Conservation (phyloP, 2,113 vertebrate species). For the Rhea pennata region DNA sequence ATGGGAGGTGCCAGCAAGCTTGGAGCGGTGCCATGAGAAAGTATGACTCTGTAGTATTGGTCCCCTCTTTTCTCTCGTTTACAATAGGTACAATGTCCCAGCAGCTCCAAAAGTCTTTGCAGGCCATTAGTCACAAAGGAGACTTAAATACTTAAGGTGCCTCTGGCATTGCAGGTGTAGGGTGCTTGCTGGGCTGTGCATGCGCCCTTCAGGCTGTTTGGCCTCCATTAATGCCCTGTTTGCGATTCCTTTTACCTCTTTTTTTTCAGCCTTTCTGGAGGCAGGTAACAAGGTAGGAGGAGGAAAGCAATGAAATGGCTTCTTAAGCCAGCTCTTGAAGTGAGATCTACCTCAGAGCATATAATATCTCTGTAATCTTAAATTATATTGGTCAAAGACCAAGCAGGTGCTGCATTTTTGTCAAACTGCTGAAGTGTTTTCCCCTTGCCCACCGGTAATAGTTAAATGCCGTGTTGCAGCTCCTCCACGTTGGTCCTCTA, state of each 20-base stretch:
- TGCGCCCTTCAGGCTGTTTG: not conserved
- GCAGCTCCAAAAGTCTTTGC: not conserved
- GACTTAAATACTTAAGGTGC: not conserved
- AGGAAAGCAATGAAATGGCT: not conserved
- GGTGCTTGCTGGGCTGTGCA: not conserved
- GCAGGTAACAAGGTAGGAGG: not conserved
- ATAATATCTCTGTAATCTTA: rapidly evolving
- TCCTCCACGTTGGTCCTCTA: not conserved
- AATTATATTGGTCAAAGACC: rapidly evolving
- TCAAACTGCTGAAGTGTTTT: not conserved
- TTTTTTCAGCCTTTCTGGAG: not conserved
- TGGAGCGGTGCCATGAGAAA: too few species aligned
- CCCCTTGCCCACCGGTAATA: too few species aligned
- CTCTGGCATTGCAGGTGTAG: not conserved
- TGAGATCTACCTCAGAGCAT: not conserved
- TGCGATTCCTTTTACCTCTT: not conserved
- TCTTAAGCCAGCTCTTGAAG: not conserved
- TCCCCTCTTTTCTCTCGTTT: too few species aligned
- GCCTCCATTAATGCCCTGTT: not conserved
- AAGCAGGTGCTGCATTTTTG: not conserved
- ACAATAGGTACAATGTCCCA: rapidly evolving
- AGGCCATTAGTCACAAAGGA: not conserved
- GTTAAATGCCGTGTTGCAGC: not conserved
- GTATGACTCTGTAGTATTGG: not conserved
- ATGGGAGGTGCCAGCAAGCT: too few species aligned